Evolutionary conservation across 2,113 vertebrate genomes (phyloP).

Genomic region (Acrocephalus arundinaceus): DNA sequence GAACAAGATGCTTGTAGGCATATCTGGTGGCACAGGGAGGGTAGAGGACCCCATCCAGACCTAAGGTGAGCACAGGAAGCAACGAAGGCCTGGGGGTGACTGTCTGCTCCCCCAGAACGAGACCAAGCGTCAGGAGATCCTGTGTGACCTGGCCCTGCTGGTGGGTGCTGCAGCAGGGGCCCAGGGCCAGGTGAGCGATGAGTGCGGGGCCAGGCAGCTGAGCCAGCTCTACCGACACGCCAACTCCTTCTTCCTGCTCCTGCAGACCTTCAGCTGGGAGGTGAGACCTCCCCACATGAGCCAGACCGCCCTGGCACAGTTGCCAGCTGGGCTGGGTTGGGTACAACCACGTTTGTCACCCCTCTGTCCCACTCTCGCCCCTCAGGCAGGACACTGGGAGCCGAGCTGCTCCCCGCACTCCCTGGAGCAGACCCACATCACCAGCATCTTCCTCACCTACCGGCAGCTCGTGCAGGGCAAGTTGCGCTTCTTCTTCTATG

Average conservation of each 20-base stretch:
- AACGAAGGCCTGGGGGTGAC: fast-evolving
- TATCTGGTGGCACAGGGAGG: neutral
- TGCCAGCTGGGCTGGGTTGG: neutral
- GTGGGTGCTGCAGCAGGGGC: constrained; percentile 29
- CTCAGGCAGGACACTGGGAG: neutral
- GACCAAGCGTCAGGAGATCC: constrained; percentile 68
- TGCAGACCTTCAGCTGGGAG: constrained; percentile 73
- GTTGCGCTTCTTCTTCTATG: constrained; percentile 69
- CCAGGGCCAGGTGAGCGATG: constrained; percentile 18
- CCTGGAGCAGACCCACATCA: constrained; percentile 33
- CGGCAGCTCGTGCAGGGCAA: constrained; percentile 74
- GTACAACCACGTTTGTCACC: fast-evolving
- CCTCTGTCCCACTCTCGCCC: neutral
- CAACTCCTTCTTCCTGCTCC: constrained; percentile 65
- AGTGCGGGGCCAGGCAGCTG: constrained; percentile 55
- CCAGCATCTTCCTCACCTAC: constrained; percentile 71
- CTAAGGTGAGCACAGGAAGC: neutral
- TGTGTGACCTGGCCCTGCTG: constrained; percentile 62
- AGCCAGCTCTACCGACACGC: constrained; percentile 63
- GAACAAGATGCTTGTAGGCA: neutral
- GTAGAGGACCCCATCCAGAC: neutral
- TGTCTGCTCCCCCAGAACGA: constrained; percentile 57
- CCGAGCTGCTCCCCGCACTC: neutral
- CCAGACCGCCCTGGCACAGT: neutral
- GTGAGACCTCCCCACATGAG: neutral